Evolutionary conservation across 37 sponge, comb jelly and placozoan species (phyloP).

Genomic region (Petrosia ficiformis): DNA sequence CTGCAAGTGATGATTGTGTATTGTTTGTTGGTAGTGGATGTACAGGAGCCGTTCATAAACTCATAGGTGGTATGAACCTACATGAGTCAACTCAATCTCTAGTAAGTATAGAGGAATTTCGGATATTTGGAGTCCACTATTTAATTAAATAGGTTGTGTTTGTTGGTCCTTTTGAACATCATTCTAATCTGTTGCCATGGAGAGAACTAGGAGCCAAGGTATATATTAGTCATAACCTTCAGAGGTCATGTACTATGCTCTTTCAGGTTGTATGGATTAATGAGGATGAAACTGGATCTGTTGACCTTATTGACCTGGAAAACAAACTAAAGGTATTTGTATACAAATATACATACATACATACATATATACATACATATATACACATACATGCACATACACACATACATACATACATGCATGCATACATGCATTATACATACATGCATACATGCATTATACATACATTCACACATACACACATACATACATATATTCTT

Average conservation of each 20-base stretch:
- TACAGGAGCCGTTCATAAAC: slow-evolving; percentile 80
- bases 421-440: too few species aligned
- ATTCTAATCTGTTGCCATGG: slow-evolving; percentile 88
- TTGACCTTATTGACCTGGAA: slow-evolving; percentile 53
- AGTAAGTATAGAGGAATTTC: too few species aligned
- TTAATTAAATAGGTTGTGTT: slow-evolving; percentile 61
- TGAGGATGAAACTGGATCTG: slow-evolving; percentile 32
- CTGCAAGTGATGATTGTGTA: slow-evolving; percentile 83
- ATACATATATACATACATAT: too few species aligned
- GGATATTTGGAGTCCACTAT: too few species aligned
- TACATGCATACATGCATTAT: too few species aligned
- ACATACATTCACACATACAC: too few species aligned
- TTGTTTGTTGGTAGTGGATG: slow-evolving; percentile 85
- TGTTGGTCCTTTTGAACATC: slow-evolving; percentile 89
- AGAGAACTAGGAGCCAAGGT: slow-evolving; percentile 71
- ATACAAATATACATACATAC: too few species aligned
- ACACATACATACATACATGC: too few species aligned
- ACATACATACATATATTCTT: not conserved
- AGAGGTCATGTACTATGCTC: not conserved
- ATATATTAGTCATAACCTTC: not conserved
- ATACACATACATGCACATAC: too few species aligned
- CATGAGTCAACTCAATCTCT: not conserved
- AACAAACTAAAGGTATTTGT: slow-evolving; percentile 51
- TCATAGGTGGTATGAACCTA: slow-evolving; percentile 19
- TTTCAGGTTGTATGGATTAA: slow-evolving; percentile 55